Evolutionary conservation across 2,888 invertebrate genomes (phyloP).

Genomic region (Thymelicus sylvestris): DNA sequence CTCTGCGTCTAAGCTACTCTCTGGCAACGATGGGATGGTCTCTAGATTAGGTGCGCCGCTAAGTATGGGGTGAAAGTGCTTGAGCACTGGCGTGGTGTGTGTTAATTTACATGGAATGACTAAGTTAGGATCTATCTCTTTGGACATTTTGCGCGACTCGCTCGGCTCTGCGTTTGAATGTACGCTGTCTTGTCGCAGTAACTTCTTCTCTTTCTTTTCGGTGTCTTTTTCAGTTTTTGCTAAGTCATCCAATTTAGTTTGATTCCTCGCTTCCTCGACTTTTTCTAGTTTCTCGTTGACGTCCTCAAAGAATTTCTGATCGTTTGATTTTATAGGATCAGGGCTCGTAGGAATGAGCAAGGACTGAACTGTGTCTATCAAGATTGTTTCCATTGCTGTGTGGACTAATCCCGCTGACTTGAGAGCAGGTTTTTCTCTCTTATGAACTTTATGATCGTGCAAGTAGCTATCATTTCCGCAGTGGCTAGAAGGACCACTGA

Average conservation of each 20-base stretch:
- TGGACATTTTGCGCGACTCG: conserved; percentile 68
- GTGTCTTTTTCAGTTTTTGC: conserved; percentile 32
- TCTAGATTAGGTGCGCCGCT: conserved; percentile 67
- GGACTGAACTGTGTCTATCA: conserved; percentile 81
- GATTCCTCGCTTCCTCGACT: conserved; percentile 60
- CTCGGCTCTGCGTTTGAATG: conserved; percentile 56
- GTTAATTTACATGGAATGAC: conserved; percentile 58
- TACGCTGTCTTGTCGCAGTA: conserved; percentile 70
- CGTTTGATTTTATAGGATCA: conserved; percentile 53
- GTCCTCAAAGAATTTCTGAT: conserved; percentile 71
- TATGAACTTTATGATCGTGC: conserved; percentile 53
- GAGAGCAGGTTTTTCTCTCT: conserved; percentile 58
- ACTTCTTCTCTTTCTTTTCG: conserved; percentile 54
- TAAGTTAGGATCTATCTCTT: conserved; percentile 55
- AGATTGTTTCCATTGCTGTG: conserved; percentile 84
- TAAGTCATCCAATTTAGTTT: conserved; percentile 38
- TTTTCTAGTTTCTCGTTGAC: conserved; percentile 69
- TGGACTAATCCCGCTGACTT: conserved; percentile 75
- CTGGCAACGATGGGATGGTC: conserved; percentile 76
- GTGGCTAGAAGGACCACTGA: conserved; percentile 64
- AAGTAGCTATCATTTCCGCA: conserved; percentile 55
- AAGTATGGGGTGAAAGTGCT: conserved; percentile 70
- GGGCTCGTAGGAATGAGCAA: conserved; percentile 72
- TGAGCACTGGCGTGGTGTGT: conserved; percentile 59
- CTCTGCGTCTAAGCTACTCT: conserved; percentile 65